Percentiles rank a stretch among this genome's conserved stretches.
Conservation (phyloP, 2,797 vertebrate genomes). For the Cichlasoma orientale region DNA sequence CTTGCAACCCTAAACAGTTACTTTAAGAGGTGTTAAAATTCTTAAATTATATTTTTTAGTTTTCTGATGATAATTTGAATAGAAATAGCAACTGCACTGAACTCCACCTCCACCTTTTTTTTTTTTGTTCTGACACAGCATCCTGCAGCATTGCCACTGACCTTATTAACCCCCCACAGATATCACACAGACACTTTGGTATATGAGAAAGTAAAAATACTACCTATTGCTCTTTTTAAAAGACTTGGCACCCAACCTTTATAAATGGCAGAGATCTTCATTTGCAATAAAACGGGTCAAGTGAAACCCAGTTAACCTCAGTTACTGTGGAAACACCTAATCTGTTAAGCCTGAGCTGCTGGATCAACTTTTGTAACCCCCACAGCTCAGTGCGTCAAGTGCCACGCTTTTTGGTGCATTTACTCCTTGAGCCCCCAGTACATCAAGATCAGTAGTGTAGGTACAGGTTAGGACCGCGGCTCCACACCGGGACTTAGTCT, state of each 20-base stretch:
- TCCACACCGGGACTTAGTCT: constrained; percentile 28
- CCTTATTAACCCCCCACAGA: constrained; percentile 19
- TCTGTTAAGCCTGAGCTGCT: constrained; percentile 27
- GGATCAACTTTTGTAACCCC: constrained; percentile 31
- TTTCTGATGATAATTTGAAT: not conserved
- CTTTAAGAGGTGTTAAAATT: not conserved
- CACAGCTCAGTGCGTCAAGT: constrained; percentile 27
- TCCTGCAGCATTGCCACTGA: constrained; percentile 11
- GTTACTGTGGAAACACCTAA: constrained; percentile 29
- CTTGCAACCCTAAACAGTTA: not conserved
- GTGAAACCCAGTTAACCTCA: constrained; percentile 29
- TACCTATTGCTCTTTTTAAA: not conserved
- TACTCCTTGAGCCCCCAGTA: constrained; percentile 21
- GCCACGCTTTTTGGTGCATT: constrained; percentile 35
- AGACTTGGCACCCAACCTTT: not conserved
- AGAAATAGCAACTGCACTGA: not conserved
- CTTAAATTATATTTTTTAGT: not conserved
- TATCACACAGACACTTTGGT: not conserved
- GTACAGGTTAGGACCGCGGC: constrained; percentile 23
- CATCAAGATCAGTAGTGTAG: constrained; percentile 32
- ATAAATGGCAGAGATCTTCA: constrained; percentile 11
- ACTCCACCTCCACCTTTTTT: not conserved
- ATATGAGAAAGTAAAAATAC: constrained; percentile 3
- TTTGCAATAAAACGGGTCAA: constrained; percentile 34
- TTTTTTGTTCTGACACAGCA: not conserved